These are phyloP conservation scores for Trididemnum miniatum DNA, from an alignment of 23 tunicate genomes.

Conservation along the genomic window DNA sequence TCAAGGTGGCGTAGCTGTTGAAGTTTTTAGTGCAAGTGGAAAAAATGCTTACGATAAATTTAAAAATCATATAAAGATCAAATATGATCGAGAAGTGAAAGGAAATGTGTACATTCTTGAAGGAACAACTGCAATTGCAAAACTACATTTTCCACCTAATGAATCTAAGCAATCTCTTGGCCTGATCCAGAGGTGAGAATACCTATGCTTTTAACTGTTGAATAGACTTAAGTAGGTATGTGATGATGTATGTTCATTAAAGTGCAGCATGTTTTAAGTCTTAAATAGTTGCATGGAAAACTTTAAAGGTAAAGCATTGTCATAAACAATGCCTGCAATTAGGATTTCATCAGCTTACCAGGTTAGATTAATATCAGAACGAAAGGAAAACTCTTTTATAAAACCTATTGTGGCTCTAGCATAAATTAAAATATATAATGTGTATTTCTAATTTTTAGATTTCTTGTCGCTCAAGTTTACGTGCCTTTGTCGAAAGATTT, in stretches of 20 bases:
- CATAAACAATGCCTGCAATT: too few species aligned
- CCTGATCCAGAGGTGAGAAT: slow-evolving; percentile 76
- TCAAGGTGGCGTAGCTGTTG: slow-evolving; percentile 86
- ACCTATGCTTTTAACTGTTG: too few species aligned
- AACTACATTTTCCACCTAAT: slow-evolving; percentile 51
- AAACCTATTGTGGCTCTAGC: too few species aligned
- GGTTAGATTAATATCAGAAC: too few species aligned
- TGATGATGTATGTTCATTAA: too few species aligned
- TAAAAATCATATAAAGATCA: slow-evolving; percentile 43
- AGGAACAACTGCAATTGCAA: slow-evolving; percentile 71
- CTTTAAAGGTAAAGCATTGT: too few species aligned
- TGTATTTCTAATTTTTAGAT: slow-evolving; percentile 28
- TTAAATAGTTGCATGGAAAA: too few species aligned
- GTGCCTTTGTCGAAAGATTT: slow-evolving; percentile 72
- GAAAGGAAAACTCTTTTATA: too few species aligned
- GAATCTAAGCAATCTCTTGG: slow-evolving; percentile 51
- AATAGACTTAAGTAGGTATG: too few species aligned
- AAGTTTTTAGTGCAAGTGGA: slow-evolving; percentile 81
- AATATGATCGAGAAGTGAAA: slow-evolving; percentile 69
- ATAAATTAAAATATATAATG: too few species aligned
- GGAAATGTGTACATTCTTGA: slow-evolving; percentile 54
- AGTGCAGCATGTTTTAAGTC: too few species aligned
- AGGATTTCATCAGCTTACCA: too few species aligned
- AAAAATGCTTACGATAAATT: slow-evolving; percentile 61
- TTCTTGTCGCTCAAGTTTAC: slow-evolving; percentile 61